Conservation (phyloP, 1,140 invertebrate species). For the Meloidogyne exigua region DNA sequence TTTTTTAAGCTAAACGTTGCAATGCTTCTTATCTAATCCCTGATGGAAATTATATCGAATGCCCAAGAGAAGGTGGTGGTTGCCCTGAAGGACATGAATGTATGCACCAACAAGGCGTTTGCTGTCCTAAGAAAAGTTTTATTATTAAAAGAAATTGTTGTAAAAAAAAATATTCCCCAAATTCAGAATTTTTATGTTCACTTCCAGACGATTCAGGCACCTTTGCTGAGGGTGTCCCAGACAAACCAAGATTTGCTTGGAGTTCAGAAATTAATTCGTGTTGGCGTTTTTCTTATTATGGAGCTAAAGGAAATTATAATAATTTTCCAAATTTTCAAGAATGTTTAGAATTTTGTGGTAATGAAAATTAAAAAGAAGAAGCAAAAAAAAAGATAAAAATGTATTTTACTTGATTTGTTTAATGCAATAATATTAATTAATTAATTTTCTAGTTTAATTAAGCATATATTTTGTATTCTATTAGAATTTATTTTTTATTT, state of each 20-base stretch:
- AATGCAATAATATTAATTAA: background rate
- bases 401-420: background rate
- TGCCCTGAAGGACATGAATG: conserved; percentile 48
- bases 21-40: conserved; percentile 44
- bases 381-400: background rate
- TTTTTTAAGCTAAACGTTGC: conserved; percentile 43
- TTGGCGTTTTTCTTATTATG: conserved; percentile 50
- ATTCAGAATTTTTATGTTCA: conserved; percentile 50
- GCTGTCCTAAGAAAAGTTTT: conserved; percentile 46
- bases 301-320: conserved; percentile 49
- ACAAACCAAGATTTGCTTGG: conserved; percentile 53
- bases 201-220: conserved; percentile 49
- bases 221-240: conserved; percentile 49
- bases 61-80: conserved; percentile 9
- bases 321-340: conserved; percentile 43
- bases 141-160: background rate
- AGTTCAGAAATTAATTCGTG: conserved; percentile 44
- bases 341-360: conserved; percentile 43
- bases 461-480: too few species aligned
- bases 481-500: too few species aligned
- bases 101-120: conserved; percentile 33
- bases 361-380: conserved; percentile 21
- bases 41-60: conserved; percentile 48
- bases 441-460: too few species aligned
- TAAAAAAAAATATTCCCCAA: background rate